These are phyloP conservation scores for Naja naja DNA, from an alignment of 2,113 vertebrate genomes.

Conservation along the genomic window DNA sequence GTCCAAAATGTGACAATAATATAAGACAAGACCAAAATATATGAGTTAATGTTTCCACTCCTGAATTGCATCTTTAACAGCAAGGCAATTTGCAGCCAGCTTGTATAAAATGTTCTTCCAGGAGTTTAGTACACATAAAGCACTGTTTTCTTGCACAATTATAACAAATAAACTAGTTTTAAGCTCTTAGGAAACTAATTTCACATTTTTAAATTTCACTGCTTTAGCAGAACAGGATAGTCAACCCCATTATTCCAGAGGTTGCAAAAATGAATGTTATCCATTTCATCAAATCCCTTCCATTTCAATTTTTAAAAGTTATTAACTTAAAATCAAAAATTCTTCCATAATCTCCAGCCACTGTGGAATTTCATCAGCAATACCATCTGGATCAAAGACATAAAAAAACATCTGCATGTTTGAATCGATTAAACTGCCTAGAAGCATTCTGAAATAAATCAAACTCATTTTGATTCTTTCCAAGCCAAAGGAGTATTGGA, in stretches of 20 bases:
- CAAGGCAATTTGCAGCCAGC: not conserved
- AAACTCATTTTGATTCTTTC: not conserved
- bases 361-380: not conserved
- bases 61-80: not conserved
- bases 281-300: not conserved
- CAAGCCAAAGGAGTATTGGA: not conserved
- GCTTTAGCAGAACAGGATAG: not conserved
- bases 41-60: not conserved
- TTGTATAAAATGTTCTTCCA: not conserved
- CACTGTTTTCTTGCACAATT: not conserved
- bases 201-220: not conserved
- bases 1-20: not conserved
- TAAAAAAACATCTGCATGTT: not conserved
- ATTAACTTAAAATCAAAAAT: not conserved
- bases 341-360: not conserved
- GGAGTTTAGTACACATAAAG: not conserved
- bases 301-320: not conserved
- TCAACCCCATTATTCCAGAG: not conserved
- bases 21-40: not conserved
- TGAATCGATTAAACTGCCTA: not conserved
- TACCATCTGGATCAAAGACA: not conserved
- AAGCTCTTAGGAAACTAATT: not conserved
- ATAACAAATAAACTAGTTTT: not conserved
- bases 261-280: not conserved
- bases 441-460: not conserved